Conservation (phyloP, 2,113 vertebrate species). For the Myotis lucifugus region DNA sequence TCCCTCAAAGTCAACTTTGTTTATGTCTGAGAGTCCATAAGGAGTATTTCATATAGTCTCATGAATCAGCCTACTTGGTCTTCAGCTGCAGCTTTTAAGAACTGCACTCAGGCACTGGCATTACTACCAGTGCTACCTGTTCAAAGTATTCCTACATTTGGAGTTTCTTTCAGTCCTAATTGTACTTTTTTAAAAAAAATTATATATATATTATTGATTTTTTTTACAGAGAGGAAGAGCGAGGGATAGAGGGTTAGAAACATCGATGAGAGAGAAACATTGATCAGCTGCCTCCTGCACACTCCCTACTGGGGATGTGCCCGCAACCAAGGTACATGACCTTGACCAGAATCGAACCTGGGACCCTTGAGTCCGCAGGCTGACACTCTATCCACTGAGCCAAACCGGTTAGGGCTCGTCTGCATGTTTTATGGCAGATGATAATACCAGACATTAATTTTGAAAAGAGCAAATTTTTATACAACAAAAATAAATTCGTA, state of each 20-base stretch:
- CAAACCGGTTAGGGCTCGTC: not conserved
- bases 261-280: no score
- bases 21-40: not conserved
- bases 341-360: no score
- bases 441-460: not conserved
- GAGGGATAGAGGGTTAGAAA: no score
- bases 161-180: not conserved
- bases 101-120: not conserved
- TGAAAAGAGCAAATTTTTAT: not conserved
- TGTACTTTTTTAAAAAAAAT: not conserved
- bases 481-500: not conserved
- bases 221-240: no score
- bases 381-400: no score
- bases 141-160: not conserved
- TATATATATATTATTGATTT: no score
- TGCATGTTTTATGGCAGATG: not conserved
- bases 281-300: no score
- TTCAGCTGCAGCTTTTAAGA: conserved; percentile 27
- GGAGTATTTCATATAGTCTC: not conserved
- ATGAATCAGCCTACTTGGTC: not conserved
- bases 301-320: no score
- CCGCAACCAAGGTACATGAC: no score
- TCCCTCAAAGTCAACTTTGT: not conserved
- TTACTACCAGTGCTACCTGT: not conserved
- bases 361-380: no score